These are phyloP conservation scores for Sminthurinus signatus DNA, from an alignment of 1,140 invertebrate species.

Conservation along the genomic window DNA sequence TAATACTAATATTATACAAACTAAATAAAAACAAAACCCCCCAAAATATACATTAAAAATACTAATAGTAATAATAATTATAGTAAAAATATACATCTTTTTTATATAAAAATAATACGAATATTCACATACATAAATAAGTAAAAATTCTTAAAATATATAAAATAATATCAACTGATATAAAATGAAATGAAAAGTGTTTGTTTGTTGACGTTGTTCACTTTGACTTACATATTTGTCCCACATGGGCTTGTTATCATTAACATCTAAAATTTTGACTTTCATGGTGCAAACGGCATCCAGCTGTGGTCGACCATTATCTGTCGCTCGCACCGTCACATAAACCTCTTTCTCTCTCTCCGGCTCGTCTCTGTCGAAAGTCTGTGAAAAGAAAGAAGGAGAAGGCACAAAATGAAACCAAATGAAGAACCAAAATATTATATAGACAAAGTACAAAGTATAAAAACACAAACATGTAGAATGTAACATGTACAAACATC, in stretches of 20 bases:
- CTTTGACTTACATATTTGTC: constrained; percentile 70
- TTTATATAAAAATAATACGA: too few species aligned
- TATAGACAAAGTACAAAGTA: too few species aligned
- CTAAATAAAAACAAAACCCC: too few species aligned
- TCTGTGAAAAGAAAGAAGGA: constrained; percentile 47
- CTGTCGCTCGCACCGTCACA: constrained; percentile 70
- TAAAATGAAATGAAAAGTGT: too few species aligned
- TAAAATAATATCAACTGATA: too few species aligned
- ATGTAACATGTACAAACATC: background rate
- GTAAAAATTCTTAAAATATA: too few species aligned
- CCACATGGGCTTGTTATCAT: constrained; percentile 79
- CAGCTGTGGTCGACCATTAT: constrained; percentile 72
- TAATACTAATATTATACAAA: too few species aligned
- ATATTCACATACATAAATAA: too few species aligned
- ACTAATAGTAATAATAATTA: background rate
- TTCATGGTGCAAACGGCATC: constrained; percentile 83
- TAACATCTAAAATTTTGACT: constrained; percentile 58
- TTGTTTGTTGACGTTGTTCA: too few species aligned
- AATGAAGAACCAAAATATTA: background rate
- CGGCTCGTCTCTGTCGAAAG: constrained; percentile 78
- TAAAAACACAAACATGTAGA: background rate
- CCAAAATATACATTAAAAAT: too few species aligned
- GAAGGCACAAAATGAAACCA: constrained; percentile 6
- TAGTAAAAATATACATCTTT: too few species aligned
- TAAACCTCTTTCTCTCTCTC: constrained; percentile 74